Base-by-base conservation (phyloP, 2,888 invertebrate species). In the Cloeon dipterum region DNA sequence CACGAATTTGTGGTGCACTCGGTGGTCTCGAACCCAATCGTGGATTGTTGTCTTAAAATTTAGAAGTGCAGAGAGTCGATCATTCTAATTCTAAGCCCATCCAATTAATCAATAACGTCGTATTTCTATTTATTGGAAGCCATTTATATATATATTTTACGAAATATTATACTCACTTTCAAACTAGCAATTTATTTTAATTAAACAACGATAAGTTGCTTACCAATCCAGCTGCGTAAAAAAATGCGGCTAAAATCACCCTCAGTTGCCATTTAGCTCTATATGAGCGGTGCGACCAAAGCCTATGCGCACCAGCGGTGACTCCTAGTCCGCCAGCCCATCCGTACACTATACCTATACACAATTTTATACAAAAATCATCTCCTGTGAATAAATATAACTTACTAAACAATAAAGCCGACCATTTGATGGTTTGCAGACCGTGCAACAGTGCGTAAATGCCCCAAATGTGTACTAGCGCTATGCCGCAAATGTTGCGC, bases 1-100 rank as follows among this genome's bases (percentile, higher is more conserved):
- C n/a, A n/a, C n/a, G n/a, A n/a, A n/a, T 52, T 75, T 77, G 52
- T 75, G 74, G 48, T 79, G 78, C 1, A 76, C 69, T 32, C 79
- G 61, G 51, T 79, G 79, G 50, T 78, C 77, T 21, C 76, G 60
- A 1, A 73, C 70, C 79, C 79, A 79, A 44, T 76, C 66, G 49
- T 57, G 70, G 36, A 78, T 61, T 18, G 62, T 64, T 49, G 77
- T 77, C 74, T 76, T 52, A 3, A 43, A 41, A 21, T 53, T 25
- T 4, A 25, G 11, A 25, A 4, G n/a, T 13, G 13, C 11, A 3
- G 13, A 25, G 25, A n/a, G n/a, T n/a, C n/a, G n/a, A n/a, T n/a
- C n/a, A n/a, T n/a, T n/a, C 16, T 23, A 4, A 3, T 4, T 11
- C 3, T 23, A 23, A 11, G 11, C 23, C 23, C 25, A 4, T 4